A percentile compares a stretch with the other conserved stretches of the same genome.
These are phyloP conservation scores for Epinephelus lanceolatus DNA, from an alignment of 2,113 vertebrate genomes.

Conservation along the genomic window DNA sequence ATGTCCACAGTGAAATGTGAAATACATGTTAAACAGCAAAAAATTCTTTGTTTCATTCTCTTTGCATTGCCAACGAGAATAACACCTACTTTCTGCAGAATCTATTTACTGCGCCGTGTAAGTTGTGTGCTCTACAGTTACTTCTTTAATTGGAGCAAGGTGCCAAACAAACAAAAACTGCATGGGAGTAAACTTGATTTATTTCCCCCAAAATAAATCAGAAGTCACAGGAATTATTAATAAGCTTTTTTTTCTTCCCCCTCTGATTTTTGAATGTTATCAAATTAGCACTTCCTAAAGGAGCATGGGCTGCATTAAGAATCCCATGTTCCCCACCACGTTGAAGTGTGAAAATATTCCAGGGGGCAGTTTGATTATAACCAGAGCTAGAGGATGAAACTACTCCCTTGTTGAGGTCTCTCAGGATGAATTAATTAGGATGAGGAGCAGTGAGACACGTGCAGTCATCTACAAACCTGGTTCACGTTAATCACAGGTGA, in stretches of 20 bases:
- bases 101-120: background rate
- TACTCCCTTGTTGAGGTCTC: constrained; percentile 71
- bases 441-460: constrained; percentile 50
- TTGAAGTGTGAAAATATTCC: constrained; percentile 84
- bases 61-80: background rate
- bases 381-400: constrained; percentile 54
- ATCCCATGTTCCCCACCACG: constrained; percentile 71
- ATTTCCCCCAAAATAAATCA: constrained; percentile 40
- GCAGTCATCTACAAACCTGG: constrained; percentile 29
- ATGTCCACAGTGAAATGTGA: background rate
- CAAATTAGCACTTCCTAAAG: constrained; percentile 82
- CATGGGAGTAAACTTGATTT: constrained; percentile 2
- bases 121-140: background rate
- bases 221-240: constrained; percentile 73
- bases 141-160: background rate
- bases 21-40: background rate
- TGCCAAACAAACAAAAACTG: constrained; percentile 3
- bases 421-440: constrained; percentile 77
- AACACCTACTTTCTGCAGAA: background rate
- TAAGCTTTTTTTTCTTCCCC: constrained; percentile 37
- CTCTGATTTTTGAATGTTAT: constrained; percentile 69
- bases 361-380: constrained; percentile 78
- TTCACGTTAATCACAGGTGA: constrained; percentile 62
- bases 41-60: no score
- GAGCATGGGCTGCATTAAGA: constrained; percentile 74